A percentile compares a stretch with the other conserved stretches of the same genome.
Conservation (phyloP, 2,797 vertebrate genomes). For the Pseudotriccus pelzelni region DNA sequence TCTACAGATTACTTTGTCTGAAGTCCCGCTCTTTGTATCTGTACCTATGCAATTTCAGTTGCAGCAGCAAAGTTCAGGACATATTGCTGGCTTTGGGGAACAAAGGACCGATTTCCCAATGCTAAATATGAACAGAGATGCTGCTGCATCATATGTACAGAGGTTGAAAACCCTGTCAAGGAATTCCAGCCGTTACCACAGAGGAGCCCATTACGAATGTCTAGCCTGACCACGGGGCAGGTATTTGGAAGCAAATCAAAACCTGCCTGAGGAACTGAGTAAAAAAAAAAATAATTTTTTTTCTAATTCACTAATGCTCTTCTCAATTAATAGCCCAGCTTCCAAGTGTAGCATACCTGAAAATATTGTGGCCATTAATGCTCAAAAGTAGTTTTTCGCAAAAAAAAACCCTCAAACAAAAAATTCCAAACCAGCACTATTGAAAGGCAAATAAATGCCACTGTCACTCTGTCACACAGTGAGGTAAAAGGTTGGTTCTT, state of each 20-base stretch:
- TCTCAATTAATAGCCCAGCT: constrained; percentile 47
- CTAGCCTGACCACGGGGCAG: not conserved
- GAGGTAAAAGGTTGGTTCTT: not conserved
- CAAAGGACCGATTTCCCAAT: not conserved
- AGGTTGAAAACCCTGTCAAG: not conserved
- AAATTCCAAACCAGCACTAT: not conserved
- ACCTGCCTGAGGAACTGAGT: constrained; percentile 5
- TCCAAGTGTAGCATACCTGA: constrained; percentile 3
- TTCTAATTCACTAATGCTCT: not conserved
- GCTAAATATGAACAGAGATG: not conserved
- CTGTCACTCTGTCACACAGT: not conserved
- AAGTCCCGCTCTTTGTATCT: not conserved
- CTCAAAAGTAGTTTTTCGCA: not conserved
- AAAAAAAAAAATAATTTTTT: not conserved
- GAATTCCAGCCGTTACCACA: not conserved
- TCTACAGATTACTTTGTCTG: not conserved
- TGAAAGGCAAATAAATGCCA: not conserved
- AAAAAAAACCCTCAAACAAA: no score
- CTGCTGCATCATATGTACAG: not conserved
- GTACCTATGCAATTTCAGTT: not conserved
- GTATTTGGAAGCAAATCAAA: constrained; percentile 56
- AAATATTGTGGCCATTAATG: constrained; percentile 16
- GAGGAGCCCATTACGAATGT: not conserved
- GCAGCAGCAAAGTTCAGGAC: not conserved
- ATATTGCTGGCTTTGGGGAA: not conserved